Evolutionary conservation across 2,888 invertebrate genomes (phyloP), one percentile per base, ranked within the genome.

Genomic region (Drosophila dives): DNA sequence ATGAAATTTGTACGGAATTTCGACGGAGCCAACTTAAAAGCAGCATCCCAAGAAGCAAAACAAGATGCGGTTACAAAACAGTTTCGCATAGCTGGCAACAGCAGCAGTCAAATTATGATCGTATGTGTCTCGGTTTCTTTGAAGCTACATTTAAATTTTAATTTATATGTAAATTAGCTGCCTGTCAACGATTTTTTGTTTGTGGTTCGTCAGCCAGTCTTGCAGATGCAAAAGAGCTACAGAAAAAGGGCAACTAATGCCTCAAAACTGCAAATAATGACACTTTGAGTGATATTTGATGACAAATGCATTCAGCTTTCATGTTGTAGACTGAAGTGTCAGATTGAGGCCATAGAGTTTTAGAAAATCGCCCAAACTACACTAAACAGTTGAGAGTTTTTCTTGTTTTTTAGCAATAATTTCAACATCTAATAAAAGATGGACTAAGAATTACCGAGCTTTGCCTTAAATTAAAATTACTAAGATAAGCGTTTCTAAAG

Each of bases 111-210:
- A 62, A 63, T 73, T 64, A 64, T 70, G 64, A 38, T 34, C 34
- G 62, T 71, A 56, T 68, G 64, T 64, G 67, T 64, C 48, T 63
- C 38, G 54, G 60, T 69, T 59, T 56, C 59, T 72, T 64, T 64
- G 60, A 51, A 71, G 70, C 64, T 56, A 75, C 70, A 73, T 76
- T 89, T 81, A 74, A 76, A 83, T 85, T 86, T 89, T 89, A 86
- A 86, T 86, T 89, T 86, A 86, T 86, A 89, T 86, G 86, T 81
- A 86, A 86, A 89, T 86, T 81, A 86, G 83, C 72, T 70, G 56
- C 45, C 74, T 56, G 71, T 55, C 76, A 63, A 58, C 38, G 42
- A 29, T 55, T 49, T 32, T 61, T 49, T 68, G 20, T 58, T 26
- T 66, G 61, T 29, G 55, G 73, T 32, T 68, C 61, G 54, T 69